A percentile compares a stretch with the other conserved stretches of the same genome.
phyloP scores from a whole-genome alignment of 2,113 vertebrate species.

The Corvus hawaiiensis region DNA sequence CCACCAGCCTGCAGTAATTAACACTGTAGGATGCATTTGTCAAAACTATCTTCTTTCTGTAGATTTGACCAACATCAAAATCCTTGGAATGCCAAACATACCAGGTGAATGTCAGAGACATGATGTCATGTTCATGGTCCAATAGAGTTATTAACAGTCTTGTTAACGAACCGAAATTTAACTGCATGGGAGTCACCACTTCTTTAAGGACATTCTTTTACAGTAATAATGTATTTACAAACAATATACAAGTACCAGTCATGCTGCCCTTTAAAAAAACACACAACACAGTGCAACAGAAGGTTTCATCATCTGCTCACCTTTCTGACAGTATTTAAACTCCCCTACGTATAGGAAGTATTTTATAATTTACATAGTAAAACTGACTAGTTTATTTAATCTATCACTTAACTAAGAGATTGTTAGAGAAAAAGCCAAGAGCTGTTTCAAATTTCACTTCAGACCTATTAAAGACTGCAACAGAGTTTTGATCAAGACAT shows the following conservation, averaged over 20 bases:
- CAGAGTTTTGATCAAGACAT: not conserved
- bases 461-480: not conserved
- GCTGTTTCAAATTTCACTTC: not conserved
- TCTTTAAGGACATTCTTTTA: not conserved
- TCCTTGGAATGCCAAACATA: slow-evolving; percentile 72
- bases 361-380: not conserved
- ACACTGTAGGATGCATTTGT: slow-evolving; percentile 80
- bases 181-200: not conserved
- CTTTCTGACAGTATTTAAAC: not conserved
- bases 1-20: slow-evolving; percentile 81
- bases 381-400: not conserved
- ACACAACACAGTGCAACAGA: not conserved
- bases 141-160: not conserved
- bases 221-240: not conserved
- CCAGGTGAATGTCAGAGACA: not conserved
- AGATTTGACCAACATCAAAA: slow-evolving; percentile 86
- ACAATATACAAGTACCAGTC: not conserved
- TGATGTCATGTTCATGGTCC: not conserved
- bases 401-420: not conserved
- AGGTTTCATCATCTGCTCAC: not conserved
- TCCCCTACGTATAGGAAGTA: not conserved
- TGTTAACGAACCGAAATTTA: not conserved
- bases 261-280: not conserved
- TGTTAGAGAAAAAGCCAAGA: not conserved
- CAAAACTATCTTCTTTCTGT: slow-evolving; percentile 84